Conservation (phyloP, 1,140 invertebrate genomes). For the Macrostomum lignano region DNA sequence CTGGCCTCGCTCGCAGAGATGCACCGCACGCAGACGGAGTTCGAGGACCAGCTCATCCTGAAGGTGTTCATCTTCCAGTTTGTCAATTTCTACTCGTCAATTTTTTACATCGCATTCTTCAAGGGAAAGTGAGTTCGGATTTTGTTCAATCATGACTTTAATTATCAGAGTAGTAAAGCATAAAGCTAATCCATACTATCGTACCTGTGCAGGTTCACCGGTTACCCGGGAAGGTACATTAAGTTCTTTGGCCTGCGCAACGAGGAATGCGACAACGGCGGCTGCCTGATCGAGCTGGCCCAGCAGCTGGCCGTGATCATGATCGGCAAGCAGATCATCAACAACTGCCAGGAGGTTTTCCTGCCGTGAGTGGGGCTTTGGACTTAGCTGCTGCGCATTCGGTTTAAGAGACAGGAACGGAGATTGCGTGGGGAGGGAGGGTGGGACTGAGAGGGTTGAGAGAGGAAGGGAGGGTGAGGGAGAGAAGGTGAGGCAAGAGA, state of each 20-base stretch:
- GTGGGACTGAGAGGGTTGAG: no score
- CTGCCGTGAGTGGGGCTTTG: slow-evolving; percentile 2
- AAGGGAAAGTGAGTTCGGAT: slow-evolving; percentile 40
- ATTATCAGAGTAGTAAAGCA: slow-evolving; percentile 7
- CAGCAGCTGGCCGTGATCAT: slow-evolving; percentile 54
- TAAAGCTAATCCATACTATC: slow-evolving; percentile 6
- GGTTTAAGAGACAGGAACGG: no score
- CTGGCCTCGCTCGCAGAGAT: slow-evolving; percentile 38
- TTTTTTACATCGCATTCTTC: slow-evolving; percentile 92
- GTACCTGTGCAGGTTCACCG: slow-evolving; percentile 34
- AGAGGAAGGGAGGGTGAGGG: no score
- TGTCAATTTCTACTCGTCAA: slow-evolving; percentile 88
- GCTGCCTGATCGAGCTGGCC: slow-evolving; percentile 49
- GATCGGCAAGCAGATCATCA: slow-evolving; percentile 53
- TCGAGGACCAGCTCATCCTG: slow-evolving; percentile 74
- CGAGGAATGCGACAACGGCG: slow-evolving; percentile 46
- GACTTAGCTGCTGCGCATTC: no score
- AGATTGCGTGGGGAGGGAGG: no score
- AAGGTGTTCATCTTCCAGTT: slow-evolving; percentile 93
- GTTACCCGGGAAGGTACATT: slow-evolving; percentile 44
- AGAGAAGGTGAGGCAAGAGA: no score
- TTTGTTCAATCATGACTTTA: background rate
- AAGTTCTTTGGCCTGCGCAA: slow-evolving; percentile 39
- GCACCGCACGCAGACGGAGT: slow-evolving; percentile 74
- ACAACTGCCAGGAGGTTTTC: slow-evolving; percentile 44